Conservation (phyloP, 2,113 vertebrate genomes). For the Toxotes jaculatrix region DNA sequence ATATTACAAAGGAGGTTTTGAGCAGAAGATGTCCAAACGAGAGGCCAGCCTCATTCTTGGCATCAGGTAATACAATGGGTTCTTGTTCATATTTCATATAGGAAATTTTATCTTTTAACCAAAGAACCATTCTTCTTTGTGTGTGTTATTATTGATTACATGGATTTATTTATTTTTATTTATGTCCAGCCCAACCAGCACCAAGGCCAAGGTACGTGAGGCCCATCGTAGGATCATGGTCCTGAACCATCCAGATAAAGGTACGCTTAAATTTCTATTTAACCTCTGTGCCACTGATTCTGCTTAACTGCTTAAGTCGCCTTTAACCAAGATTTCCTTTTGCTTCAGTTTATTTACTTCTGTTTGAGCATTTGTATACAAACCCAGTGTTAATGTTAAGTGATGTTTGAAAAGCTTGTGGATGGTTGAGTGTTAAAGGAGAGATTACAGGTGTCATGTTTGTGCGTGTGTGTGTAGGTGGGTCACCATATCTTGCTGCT, state of each 20-base stretch:
- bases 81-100: background rate
- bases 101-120: constrained; percentile 32
- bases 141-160: background rate
- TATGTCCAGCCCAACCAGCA: constrained; percentile 87
- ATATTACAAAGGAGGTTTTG: constrained; percentile 98
- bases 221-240: constrained; percentile 94
- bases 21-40: constrained; percentile 93
- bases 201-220: constrained; percentile 89
- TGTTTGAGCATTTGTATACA: background rate
- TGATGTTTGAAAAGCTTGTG: too few species aligned
- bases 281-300: background rate
- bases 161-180: constrained; percentile 23
- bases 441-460: background rate
- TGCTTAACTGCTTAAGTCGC: background rate
- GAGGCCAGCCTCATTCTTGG: constrained; percentile 95
- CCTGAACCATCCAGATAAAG: constrained; percentile 98
- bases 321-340: background rate
- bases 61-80: constrained; percentile 85
- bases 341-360: background rate
- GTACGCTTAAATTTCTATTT: constrained; percentile 68
- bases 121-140: background rate
- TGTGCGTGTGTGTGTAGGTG: constrained; percentile 55
- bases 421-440: background rate
- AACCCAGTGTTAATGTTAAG: too few species aligned
- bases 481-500: constrained; percentile 73